Base-by-base conservation (phyloP, 2,888 invertebrate genomes). In the Dilophus febrilis region DNA sequence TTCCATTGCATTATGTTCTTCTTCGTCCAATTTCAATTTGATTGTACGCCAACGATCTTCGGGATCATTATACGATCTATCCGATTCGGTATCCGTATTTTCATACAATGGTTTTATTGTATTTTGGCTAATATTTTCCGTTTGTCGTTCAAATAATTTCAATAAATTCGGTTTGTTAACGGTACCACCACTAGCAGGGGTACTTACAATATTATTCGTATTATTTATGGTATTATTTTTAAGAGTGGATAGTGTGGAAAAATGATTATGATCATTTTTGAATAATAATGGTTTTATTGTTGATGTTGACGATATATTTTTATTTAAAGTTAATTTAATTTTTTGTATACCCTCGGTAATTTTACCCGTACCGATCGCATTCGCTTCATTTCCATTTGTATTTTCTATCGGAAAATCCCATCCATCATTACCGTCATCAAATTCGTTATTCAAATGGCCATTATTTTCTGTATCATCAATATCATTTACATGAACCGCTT, bases 1-100 rank as follows among this genome's bases (percentile, higher is more conserved):
- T 29, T 29, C 13, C 7, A n/a, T 13, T 29, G 5, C 29, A 4
- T 8, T 52, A 34, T 56, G 55, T 35, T 55, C 54, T 14, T 51
- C 39, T 30, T 64, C 64, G 44, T 71, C 66, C 50, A 73, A 65
- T 38, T 73, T 72, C 45, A 70, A 66, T 29, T 29, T 58, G 46
- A 58, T 52, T 48, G 70, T 65, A 46, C 72, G 57, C 53, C 7
- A n/a, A 17, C 28, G 34, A 5, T 35, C 26, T 13, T 13, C 13
- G 11, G 45, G 45, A 33, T 47, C 46, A 28, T 49, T 30, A 19
- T 35, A 12, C 34, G 39, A 39, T 37, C 34, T 18, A 41, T 56
- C 58, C 2, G 61, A 61, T 29, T 61, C 61, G 1, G 61, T 59
- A 41, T 61, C 61, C 1, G 59, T 60, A 38, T 61, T 59, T 34